Base-by-base conservation (phyloP, 2,113 vertebrate species). In the Buteo buteo region DNA sequence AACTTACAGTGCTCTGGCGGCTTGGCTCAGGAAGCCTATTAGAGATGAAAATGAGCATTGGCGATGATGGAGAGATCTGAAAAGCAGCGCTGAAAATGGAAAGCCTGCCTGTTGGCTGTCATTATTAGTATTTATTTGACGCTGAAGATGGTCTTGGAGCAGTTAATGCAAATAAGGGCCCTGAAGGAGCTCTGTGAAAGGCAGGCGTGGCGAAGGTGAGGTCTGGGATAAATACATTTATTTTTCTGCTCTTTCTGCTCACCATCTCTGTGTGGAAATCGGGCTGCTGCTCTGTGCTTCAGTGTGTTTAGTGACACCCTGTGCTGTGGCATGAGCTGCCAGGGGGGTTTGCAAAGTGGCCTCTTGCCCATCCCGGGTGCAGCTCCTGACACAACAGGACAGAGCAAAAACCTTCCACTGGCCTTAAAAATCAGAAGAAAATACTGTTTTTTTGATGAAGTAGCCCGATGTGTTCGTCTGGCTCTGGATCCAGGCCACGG, bases 391-490 rank as follows among this genome's bases (percentile, higher is more conserved):
- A 9, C 6, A 47, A 29, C 21, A 42, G 50, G 32, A 7, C 19
- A 31, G 81, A 54, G 49, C 10, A 28, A 86, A 80, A 38, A 24
- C 26, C 38, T 86, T 77, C 55, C 10, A 5, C 6, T 59, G 1
- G 36, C n/a, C 26, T 65, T 76, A 59, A 47, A 71, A 91, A 29
- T 49, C 24, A 11, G 55, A 50, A 72, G 70, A 67, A 93, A 67
- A 65, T 69, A 28, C 0, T 0, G 3, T 38, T 94, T 71, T 55
- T 55, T 7, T 59, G 40, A 21, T 55, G 57, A 29, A 73, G 22
- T 74, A 77, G 24, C 32, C 20, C 0, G 3, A 42, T 44, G 10
- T 9, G 11, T 61, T 93, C 0, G 0, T 42, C n/a, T 74, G 55
- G 32, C 38, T 81, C 42, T 64, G 73, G 38, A 64, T 93, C 26